Percentiles rank a stretch among this genome's conserved stretches.
Evolutionary conservation across 2,888 invertebrate species (phyloP).

Genomic region (Alentia gelatinosa): DNA sequence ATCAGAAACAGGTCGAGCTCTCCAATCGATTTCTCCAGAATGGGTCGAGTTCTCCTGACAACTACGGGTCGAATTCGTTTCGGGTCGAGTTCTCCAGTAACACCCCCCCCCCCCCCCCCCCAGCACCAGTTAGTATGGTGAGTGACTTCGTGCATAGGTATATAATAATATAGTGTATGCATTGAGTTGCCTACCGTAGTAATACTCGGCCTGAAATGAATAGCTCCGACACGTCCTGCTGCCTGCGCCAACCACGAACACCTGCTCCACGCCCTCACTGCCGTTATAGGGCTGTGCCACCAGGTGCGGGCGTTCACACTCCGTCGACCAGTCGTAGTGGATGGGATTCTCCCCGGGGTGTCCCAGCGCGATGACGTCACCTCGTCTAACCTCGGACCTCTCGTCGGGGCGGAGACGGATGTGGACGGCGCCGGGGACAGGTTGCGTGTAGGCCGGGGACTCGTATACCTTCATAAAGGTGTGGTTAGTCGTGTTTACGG

Average conservation of each 20-base stretch:
- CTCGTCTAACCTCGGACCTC: background rate
- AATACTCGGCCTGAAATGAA: constrained; percentile 36
- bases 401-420: background rate
- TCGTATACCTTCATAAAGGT: background rate
- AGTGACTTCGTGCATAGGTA: too few relatives aligned
- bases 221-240: background rate
- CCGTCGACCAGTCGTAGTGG: background rate
- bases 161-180: too few relatives aligned
- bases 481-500: background rate
- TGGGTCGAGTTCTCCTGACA: too few relatives aligned
- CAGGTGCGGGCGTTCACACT: background rate
- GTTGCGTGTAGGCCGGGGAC: background rate
- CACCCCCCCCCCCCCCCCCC: too few relatives aligned
- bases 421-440: background rate
- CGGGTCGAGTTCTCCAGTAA: too few relatives aligned
- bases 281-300: background rate
- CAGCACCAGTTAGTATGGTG: too few relatives aligned
- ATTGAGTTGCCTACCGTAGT: background rate
- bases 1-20: too few relatives aligned
- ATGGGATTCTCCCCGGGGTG: background rate
- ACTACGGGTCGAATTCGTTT: too few relatives aligned
- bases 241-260: background rate
- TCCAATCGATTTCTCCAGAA: too few relatives aligned
- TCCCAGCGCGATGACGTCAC: constrained; percentile 23
- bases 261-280: background rate